Base-by-base conservation (phyloP, 2,888 invertebrate genomes). In the Eupithecia dodoneata region DNA sequence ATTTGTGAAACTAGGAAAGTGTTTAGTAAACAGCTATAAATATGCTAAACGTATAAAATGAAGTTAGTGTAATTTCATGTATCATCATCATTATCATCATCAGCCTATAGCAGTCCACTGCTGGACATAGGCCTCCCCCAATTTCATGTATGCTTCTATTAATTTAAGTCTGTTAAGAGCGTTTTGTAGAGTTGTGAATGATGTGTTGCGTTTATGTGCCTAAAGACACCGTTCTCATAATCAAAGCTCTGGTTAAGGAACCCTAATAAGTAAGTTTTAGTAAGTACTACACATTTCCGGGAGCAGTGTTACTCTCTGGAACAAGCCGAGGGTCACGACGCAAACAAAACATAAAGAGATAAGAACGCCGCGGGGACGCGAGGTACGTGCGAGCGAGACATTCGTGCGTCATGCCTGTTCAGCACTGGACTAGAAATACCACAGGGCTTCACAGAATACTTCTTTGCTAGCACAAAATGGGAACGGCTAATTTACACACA, bases 291-390 rank as follows among this genome's bases (percentile, higher is more conserved):
- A 74, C 59, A n/a, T 72, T 79, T 76, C 55, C 6, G 10, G 10
- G 4, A n/a, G 52, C 49, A 30, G 42, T 71, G 49, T 73, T 63
- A 4, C 30, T 63, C 10, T 63, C 52, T 45, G 72, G 72, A 66
- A 79, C 74, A 76, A 79, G 71, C 52, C 71, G 72, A 71, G 76
- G 79, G 74, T 79, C 74, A 76, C 76, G 76, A 72, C 72, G 69
- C 79, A 76, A 79, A 76, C 76, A 76, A 74, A 79, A 79, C 78
- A 79, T 78, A 74, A 76, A 76, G 76, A 79, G 79, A 79, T 79
- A 79, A 79, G 71, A 76, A 69, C 55, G 66, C 67, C 72, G 59
- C 75, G 75, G 52, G 73, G 74, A 30, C 74, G 76, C 76, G 63
- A 63, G 63, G 63, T 74, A 76, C 76, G 78, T 72, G 78, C 70